Evolutionary conservation across 2,113 vertebrate species (phyloP).

Genomic region (Myrmophylax atrothorax): DNA sequence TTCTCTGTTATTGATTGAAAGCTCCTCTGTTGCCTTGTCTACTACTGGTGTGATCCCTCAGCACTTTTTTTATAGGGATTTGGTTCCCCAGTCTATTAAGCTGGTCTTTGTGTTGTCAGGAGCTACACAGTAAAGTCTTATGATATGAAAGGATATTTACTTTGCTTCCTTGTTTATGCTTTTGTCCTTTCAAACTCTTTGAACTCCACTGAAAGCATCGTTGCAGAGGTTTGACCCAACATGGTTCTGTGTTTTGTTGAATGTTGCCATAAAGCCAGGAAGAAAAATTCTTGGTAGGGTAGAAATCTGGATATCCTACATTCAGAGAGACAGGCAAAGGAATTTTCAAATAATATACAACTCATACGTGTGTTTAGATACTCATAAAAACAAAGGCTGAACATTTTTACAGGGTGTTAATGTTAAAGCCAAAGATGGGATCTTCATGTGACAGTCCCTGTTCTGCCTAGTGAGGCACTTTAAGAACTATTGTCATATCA

Average conservation of each 20-base stretch:
- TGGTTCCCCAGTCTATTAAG: constrained; percentile 16
- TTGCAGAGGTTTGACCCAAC: constrained; percentile 26
- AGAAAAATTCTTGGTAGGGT: neutral
- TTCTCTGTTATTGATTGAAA: constrained; percentile 3
- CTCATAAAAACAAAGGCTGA: neutral
- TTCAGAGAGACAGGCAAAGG: neutral
- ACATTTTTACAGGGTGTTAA: neutral
- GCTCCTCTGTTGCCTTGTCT: neutral
- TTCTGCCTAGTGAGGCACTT: neutral
- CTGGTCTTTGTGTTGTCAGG: constrained; percentile 19
- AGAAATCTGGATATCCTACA: neutral
- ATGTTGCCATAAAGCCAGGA: neutral
- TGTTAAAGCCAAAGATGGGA: neutral
- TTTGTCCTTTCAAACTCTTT: constrained; percentile 18
- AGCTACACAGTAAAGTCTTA: neutral
- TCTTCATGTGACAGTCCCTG: neutral
- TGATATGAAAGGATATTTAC: constrained; percentile 17
- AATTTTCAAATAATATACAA: neutral
- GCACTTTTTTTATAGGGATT: constrained; percentile 16
- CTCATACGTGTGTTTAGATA: neutral
- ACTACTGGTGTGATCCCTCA: neutral
- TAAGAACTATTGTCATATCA: neutral
- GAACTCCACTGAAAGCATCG: constrained; percentile 49
- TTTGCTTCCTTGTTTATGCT: constrained; percentile 12
- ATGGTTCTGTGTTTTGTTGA: neutral